A percentile compares a stretch with the other conserved stretches of the same genome.
These are phyloP conservation scores for Plutomurus gul DNA, from an alignment of 1,140 invertebrate genomes.

Conservation along the genomic window DNA sequence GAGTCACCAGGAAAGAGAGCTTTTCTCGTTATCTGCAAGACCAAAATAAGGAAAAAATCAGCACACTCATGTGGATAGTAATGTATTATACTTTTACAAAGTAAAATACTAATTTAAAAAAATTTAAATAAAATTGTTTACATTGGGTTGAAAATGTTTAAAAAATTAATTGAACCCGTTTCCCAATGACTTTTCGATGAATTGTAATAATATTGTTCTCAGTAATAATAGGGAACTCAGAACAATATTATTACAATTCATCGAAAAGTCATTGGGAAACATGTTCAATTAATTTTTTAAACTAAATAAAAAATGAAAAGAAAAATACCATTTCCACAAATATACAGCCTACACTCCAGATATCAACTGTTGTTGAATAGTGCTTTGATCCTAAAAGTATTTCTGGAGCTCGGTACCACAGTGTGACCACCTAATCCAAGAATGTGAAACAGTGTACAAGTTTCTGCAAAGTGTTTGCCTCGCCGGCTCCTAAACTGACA, in stretches of 20 bases:
- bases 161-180: too few relatives aligned
- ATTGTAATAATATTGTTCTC: too few relatives aligned
- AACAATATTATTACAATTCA: neutral
- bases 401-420: constrained; percentile 97
- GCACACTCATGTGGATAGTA: neutral
- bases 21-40: constrained; percentile 71
- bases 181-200: too few relatives aligned
- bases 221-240: neutral
- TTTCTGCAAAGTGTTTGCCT: neutral
- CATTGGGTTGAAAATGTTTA: neutral
- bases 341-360: constrained; percentile 96
- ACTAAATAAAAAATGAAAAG: neutral
- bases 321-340: constrained; percentile 83
- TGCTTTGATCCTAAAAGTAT: constrained; percentile 87
- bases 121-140: neutral
- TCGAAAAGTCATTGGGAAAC: too few relatives aligned
- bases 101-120: neutral
- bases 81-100: neutral
- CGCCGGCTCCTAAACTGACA: neutral
- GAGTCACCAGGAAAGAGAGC: constrained; percentile 92
- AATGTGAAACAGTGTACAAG: neutral
- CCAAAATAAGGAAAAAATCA: neutral
- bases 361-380: constrained; percentile 87
- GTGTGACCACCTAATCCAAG: constrained; percentile 67
- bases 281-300: neutral